Base-by-base conservation (phyloP, 2,797 vertebrate species). In the Sebastes taczanowskii region DNA sequence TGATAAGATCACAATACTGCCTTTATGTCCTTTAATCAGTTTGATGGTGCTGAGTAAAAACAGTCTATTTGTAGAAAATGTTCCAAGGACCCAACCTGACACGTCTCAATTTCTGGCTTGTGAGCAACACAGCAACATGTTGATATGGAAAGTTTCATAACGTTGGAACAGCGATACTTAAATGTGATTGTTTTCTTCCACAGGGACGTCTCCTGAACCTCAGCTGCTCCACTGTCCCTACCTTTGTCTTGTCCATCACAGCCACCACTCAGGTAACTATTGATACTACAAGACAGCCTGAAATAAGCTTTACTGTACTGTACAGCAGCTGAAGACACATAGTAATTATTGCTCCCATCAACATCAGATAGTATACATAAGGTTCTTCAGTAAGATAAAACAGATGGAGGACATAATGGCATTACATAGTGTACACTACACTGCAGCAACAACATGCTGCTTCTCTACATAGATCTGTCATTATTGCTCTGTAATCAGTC, bases 171-270 rank as follows among this genome's bases (percentile, higher is more conserved):
- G 13, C 0, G 3, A 34, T 5, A 30, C 10, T 62, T 7, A 35
- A 22, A 34, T 7, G 4, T 18, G 11, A 56, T 35, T 61, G 14
- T 6, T 49, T 64, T 80, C 70, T 65, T 68, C 27, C 16, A 69
- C 74, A 99, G 98, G 98, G 98, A 18, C 97, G 98, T 70, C 97
- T 99, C n/a, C 96, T 99, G 74, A 99, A 99, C 91, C 94, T 99
- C 84, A 99, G 98, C 95, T 99, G 98, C 88, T 99, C 98, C 89
- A 99, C 97, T 0, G 97, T 99, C 67, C 98, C 98, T 29, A 98
- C 98, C 46, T 99, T 99, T 52, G 98, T 99, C 13, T 94, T 98
- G 85, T 99, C 97, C 87, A 99, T 99, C 94, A 99, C 98, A 7
- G 98, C 98, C 74, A 99, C 98, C 32, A 99, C 98, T 69, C 98